Evolutionary conservation across 2,113 vertebrate species (phyloP).

Genomic region (Odobenus rosmarus): DNA sequence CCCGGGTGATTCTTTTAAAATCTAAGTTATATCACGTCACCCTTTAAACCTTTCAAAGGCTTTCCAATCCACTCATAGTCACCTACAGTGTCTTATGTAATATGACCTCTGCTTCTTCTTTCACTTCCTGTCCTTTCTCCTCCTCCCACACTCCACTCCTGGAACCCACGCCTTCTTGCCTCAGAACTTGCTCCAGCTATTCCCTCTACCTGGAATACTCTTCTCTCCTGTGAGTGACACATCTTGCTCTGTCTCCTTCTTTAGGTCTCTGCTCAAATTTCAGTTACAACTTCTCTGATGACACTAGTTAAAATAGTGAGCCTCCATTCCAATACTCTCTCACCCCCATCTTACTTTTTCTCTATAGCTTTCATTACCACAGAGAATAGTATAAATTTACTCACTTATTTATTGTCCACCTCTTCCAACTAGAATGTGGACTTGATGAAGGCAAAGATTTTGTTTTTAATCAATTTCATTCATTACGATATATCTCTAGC

Average conservation of each 20-base stretch:
- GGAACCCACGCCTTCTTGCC: background rate
- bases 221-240: background rate
- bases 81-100: background rate
- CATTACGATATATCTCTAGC: background rate
- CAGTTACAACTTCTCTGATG: background rate
- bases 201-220: background rate
- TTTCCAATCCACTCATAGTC: background rate
- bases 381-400: background rate
- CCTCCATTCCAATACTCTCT: background rate
- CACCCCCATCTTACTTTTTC: background rate
- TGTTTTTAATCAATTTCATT: conserved; percentile 27
- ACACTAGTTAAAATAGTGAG: background rate
- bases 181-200: background rate
- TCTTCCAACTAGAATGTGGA: background rate
- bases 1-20: background rate
- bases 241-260: background rate
- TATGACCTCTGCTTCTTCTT: background rate
- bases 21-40: background rate
- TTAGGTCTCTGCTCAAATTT: background rate
- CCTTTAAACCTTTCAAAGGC: background rate
- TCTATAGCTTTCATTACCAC: background rate
- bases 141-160: background rate
- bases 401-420: background rate
- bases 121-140: background rate
- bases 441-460: background rate